These are phyloP conservation scores for Pterois miles DNA, from an alignment of 2,797 vertebrate genomes.

Conservation along the genomic window DNA sequence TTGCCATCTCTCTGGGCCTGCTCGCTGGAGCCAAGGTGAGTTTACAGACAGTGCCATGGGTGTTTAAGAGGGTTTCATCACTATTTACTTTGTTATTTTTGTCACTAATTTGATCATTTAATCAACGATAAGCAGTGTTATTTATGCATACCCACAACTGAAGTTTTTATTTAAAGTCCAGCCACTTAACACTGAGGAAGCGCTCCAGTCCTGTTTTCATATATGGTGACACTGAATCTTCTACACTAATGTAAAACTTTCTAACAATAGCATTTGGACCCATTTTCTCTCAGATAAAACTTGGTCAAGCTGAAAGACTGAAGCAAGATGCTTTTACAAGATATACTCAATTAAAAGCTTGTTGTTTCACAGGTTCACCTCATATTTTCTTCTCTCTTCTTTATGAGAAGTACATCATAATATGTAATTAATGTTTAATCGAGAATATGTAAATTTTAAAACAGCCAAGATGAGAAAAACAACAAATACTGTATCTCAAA, in stretches of 20 bases:
- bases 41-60: background rate
- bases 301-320: background rate
- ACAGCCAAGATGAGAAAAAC: background rate
- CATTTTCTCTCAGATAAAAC: background rate
- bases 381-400: background rate
- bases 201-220: background rate
- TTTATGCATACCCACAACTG: background rate
- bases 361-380: background rate
- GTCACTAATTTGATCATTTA: background rate
- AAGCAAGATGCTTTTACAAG: background rate
- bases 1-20: slow-evolving; percentile 90
- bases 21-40: slow-evolving; percentile 93
- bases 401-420: background rate
- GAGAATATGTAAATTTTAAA: background rate
- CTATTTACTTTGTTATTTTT: background rate
- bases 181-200: background rate
- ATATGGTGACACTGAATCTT: background rate
- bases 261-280: background rate
- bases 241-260: background rate
- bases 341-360: background rate
- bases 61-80: background rate
- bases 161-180: background rate
- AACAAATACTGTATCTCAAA: background rate
- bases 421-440: background rate
- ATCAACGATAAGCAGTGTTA: background rate